A percentile compares a stretch with the other conserved stretches of the same genome.
These are phyloP conservation scores for Furnarius figulus DNA, from an alignment of 2,113 vertebrate species.

Conservation along the genomic window DNA sequence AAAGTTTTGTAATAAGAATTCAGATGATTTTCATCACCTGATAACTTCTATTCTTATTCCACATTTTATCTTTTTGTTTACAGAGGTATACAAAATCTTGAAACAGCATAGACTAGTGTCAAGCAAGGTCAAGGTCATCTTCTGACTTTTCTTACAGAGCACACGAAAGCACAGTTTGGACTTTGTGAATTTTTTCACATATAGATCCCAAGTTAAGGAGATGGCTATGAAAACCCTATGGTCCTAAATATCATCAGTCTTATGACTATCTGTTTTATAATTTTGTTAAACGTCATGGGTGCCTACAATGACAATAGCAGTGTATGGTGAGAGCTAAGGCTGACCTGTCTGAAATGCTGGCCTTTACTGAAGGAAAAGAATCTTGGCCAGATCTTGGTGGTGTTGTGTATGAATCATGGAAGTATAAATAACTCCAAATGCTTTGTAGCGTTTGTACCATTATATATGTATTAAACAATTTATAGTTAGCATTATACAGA, in stretches of 20 bases:
- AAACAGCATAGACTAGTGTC: not conserved
- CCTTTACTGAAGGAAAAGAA: not conserved
- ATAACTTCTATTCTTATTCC: not conserved
- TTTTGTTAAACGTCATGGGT: not conserved
- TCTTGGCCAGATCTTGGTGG: not conserved
- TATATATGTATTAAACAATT: not conserved
- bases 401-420: not conserved
- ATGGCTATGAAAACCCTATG: not conserved
- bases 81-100: not conserved
- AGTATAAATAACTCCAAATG: not conserved
- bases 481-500: not conserved
- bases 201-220: not conserved
- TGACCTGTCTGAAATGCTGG: not conserved
- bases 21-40: not conserved
- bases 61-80: not conserved
- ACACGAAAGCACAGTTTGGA: not conserved
- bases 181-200: not conserved
- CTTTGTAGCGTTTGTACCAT: not conserved
- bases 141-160: not conserved
- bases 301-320: not conserved
- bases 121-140: not conserved
- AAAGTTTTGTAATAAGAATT: slow-evolving; percentile 15
- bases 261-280: not conserved
- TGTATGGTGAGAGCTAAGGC: not conserved
- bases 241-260: not conserved